These are phyloP conservation scores for Hoplias malabaricus DNA, from an alignment of 2,113 vertebrate species.

Conservation along the genomic window DNA sequence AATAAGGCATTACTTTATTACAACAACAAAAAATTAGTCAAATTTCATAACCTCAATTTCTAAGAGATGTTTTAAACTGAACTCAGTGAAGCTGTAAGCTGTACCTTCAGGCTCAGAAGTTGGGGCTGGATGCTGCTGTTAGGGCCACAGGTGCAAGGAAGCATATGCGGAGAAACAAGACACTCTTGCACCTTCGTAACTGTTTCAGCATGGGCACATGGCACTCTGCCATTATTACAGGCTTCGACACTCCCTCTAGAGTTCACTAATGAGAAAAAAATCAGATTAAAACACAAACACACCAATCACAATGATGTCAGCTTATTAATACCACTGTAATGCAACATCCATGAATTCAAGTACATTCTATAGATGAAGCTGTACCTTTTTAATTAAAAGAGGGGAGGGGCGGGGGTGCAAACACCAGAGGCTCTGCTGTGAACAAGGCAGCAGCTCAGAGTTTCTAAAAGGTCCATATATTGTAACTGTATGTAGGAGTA, in stretches of 20 bases:
- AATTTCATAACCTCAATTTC: too few species aligned
- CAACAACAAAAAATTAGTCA: too few species aligned
- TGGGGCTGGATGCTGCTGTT: slow-evolving; percentile 29
- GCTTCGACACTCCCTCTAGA: not conserved
- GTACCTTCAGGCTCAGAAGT: slow-evolving; percentile 78
- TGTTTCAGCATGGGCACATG: not conserved
- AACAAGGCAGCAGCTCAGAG: too few species aligned
- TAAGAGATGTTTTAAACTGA: too few species aligned
- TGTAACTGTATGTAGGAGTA: too few species aligned
- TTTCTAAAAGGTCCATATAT: too few species aligned
- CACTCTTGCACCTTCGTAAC: not conserved
- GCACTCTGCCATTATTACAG: not conserved
- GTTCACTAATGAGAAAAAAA: slow-evolving; percentile 11
- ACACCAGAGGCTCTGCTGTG: too few species aligned
- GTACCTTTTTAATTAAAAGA: too few species aligned
- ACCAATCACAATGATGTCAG: not conserved
- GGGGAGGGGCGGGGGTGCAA: too few species aligned
- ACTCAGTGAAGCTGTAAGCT: not conserved
- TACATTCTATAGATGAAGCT: not conserved
- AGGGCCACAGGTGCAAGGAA: slow-evolving; percentile 24
- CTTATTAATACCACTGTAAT: too few species aligned
- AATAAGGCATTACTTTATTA: too few species aligned
- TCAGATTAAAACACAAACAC: not conserved
- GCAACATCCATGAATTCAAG: not conserved
- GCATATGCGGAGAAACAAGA: slow-evolving; percentile 15